Percentiles rank a stretch among this genome's conserved stretches.
Evolutionary conservation across 2,113 vertebrate species (phyloP).

Genomic region (Phrynosoma blainvillii): DNA sequence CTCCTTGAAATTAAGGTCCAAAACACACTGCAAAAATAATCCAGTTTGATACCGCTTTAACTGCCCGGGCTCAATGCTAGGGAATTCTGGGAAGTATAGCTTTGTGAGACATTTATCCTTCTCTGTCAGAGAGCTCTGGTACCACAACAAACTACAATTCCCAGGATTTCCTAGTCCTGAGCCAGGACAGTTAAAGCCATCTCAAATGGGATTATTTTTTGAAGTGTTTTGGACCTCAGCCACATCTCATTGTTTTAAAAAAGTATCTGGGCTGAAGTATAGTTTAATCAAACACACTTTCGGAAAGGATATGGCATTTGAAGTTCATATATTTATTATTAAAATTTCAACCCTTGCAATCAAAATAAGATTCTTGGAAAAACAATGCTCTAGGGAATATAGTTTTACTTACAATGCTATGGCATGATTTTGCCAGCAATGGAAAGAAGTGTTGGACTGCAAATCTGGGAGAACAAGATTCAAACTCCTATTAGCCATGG

Average conservation of each 20-base stretch:
- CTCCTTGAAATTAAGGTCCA: background rate
- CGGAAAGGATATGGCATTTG: background rate
- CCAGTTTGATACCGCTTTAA: too few species aligned
- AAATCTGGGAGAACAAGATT: background rate
- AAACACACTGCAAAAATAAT: background rate
- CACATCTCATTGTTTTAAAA: background rate
- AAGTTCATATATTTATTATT: background rate
- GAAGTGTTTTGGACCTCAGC: too few species aligned
- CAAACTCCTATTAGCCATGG: too few species aligned
- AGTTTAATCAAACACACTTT: background rate
- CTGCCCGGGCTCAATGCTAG: too few species aligned
- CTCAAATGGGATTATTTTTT: too few species aligned
- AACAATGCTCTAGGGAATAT: background rate
- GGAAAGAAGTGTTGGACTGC: background rate
- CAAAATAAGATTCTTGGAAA: background rate
- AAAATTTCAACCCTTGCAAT: background rate
- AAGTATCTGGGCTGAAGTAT: background rate
- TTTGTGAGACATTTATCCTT: too few species aligned
- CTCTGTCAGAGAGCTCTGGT: too few species aligned
- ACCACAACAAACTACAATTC: too few species aligned
- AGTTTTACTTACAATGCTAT: background rate
- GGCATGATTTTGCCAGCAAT: background rate
- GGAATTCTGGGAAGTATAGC: too few species aligned
- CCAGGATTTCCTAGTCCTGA: too few species aligned
- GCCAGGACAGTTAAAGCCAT: too few species aligned